These are phyloP conservation scores for Calameuta pallipes DNA, from an alignment of 2,888 invertebrate genomes.

Conservation along the genomic window DNA sequence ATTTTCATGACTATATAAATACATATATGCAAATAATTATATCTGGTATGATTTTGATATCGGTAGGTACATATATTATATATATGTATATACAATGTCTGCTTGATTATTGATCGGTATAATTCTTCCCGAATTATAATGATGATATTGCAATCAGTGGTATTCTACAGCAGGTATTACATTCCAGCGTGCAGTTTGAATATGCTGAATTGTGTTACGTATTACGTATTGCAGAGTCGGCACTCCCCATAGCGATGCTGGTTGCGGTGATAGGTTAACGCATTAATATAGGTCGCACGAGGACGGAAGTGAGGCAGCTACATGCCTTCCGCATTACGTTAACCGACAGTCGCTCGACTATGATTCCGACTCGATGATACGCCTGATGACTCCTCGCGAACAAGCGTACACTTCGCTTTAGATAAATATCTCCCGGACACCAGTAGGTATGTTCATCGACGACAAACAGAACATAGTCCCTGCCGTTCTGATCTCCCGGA, in stretches of 20 bases:
- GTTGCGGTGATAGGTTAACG: not conserved
- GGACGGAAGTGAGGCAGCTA: not conserved
- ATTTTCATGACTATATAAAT: not conserved
- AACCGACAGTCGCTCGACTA: conserved; percentile 25
- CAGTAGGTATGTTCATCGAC: not conserved
- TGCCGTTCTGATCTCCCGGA: not conserved
- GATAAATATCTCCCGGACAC: not conserved
- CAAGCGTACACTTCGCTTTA: not conserved
- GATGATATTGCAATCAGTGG: too few species aligned
- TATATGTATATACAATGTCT: too few species aligned
- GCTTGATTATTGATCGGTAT: too few species aligned
- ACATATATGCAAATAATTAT: too few species aligned
- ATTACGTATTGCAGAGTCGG: not conserved
- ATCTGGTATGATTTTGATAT: too few species aligned
- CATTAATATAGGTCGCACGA: not conserved
- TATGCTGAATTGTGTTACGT: not conserved
- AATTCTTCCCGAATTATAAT: too few species aligned
- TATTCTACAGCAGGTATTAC: not conserved
- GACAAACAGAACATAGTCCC: not conserved
- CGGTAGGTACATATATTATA: too few species aligned
- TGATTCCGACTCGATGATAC: conserved; percentile 32
- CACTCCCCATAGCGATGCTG: not conserved
- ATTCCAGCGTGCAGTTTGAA: not conserved
- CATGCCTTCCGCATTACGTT: not conserved
- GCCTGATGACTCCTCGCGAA: conserved; percentile 11